A percentile compares a stretch with the other conserved stretches of the same genome.
Evolutionary conservation across 2,113 vertebrate genomes (phyloP).

Genomic region (Lipotes vexillifer): DNA sequence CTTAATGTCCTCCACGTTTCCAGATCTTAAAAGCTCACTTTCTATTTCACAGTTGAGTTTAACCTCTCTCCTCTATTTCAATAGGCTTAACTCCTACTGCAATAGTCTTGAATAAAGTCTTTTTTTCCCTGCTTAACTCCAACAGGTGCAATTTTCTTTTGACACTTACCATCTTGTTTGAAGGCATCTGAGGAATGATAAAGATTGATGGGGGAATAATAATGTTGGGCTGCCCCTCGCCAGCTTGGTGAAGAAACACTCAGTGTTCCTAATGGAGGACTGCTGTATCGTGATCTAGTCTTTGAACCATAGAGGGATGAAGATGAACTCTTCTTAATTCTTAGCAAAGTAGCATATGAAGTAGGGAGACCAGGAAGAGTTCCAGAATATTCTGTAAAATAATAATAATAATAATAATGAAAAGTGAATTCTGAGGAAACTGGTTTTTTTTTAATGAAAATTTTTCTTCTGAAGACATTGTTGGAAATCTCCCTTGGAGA

Average conservation of each 20-base stretch:
- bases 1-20: background rate
- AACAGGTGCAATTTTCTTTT: background rate
- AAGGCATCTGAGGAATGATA: slow-evolving; percentile 88
- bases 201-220: slow-evolving; percentile 82
- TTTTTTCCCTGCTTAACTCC: background rate
- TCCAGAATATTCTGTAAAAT: slow-evolving; percentile 82
- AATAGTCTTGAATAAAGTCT: background rate
- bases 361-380: slow-evolving; percentile 85
- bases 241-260: slow-evolving; percentile 80
- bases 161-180: slow-evolving; percentile 87
- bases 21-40: background rate
- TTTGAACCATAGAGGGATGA: slow-evolving; percentile 82
- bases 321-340: slow-evolving; percentile 89
- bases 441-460: background rate
- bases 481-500: background rate
- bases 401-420: background rate
- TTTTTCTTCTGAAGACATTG: background rate
- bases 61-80: background rate
- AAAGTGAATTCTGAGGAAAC: background rate
- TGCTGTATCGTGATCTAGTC: slow-evolving; percentile 78
- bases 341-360: slow-evolving; percentile 89
- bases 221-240: slow-evolving; percentile 83
- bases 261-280: slow-evolving; percentile 68
- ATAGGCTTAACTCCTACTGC: background rate
- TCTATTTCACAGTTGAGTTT: background rate